phyloP scores from a whole-genome alignment of 2,113 vertebrate species.

The Entelurus aequoreus region DNA sequence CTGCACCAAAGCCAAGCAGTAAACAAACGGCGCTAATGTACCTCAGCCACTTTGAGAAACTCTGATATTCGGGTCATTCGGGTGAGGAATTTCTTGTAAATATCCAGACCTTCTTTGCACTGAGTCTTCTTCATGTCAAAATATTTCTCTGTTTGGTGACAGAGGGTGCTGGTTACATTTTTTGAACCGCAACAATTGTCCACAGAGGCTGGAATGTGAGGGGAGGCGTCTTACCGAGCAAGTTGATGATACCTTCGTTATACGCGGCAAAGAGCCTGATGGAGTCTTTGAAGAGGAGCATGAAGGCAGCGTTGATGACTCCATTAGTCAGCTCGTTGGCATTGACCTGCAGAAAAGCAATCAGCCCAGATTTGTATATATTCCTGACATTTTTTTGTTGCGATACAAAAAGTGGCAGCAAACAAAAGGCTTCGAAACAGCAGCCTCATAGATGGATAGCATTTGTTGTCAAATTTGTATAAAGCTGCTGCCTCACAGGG shows the following conservation, averaged over 20 bases:
- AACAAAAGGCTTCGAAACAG: conserved; percentile 3
- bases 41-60: conserved; percentile 99
- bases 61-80: conserved; percentile 98
- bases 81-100: conserved; percentile 98
- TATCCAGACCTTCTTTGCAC: conserved; percentile 97
- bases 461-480: not conserved
- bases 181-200: not conserved
- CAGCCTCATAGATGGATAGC: not conserved
- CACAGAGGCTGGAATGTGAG: too few species aligned
- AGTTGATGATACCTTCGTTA: conserved; percentile 98
- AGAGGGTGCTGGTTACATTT: conserved; percentile 6
- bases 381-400: conserved; percentile 29
- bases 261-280: conserved; percentile 98
- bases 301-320: conserved; percentile 98
- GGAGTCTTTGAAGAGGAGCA: conserved; percentile 99
- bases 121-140: conserved; percentile 99
- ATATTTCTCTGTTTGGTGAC: conserved; percentile 84
- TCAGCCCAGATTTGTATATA: conserved; percentile 8
- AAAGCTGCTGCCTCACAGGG: conserved; percentile 1
- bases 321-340: conserved; percentile 98
- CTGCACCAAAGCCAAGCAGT: not conserved
- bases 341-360: conserved; percentile 80
- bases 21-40: conserved; percentile 34
- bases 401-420: conserved; percentile 9
- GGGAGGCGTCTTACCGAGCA: conserved; percentile 78